Evolutionary conservation across 2,888 invertebrate species (phyloP), one percentile per base, ranked within the genome.

Genomic region (Teleogryllus oceanicus): DNA sequence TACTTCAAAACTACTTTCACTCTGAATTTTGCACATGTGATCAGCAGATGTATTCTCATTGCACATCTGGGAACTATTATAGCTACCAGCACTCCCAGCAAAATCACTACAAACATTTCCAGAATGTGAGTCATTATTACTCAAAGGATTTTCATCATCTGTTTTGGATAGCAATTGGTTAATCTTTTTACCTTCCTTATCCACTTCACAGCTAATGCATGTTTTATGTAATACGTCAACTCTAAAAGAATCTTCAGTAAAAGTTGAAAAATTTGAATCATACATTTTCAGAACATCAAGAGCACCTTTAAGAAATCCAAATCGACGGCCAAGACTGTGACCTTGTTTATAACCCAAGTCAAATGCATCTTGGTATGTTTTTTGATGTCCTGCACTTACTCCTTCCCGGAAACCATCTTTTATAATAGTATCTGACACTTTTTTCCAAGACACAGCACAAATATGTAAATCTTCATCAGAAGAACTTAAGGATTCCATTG

Each of bases 391-490:
- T 18, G 62, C 62, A 62, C 16, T 18, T 18, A n/a, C 62, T 18
- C 62, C 62, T 62, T 62, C 62, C 1, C 62, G 62, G n/a, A 62
- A n/a, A 13, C 62, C 62, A 62, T 62, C 62, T n/a, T 62, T 62
- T 18, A 10, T 13, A 12, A 62, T 62, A 13, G 62, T 62, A 18
- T 62, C n/a, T 1, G 13, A 16, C n/a, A 62, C 13, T 62, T 62
- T 62, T 62, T 62, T 62, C 62, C 62, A 62, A 13, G 62, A 62
- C 13, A n/a, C 62, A 62, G 62, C 81, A 89, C 49, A 24, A 88
- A 84, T 84, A 88, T 88, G 2, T 91, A 84, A 84, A 87, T 88
- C 82, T 90, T 90, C 79, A 89, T 89, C 82, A 88, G 86, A 74
- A n/a, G 74, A n/a, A 11, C 20, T 74, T 74, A 20, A n/a, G 74